Conservation (phyloP, 1,140 invertebrate species). For the Ceratosolen solmsi region DNA sequence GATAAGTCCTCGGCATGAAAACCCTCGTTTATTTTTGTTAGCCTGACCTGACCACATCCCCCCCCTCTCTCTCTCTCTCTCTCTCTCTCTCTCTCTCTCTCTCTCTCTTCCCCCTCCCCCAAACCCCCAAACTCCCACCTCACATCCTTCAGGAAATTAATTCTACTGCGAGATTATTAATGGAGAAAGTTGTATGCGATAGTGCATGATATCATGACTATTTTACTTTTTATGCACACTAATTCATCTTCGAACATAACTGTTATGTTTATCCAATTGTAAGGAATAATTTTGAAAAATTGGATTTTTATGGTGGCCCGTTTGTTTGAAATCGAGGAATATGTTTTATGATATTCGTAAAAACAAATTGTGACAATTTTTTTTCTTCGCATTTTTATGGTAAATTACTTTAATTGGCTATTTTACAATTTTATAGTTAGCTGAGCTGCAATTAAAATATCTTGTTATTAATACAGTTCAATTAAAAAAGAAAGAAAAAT, state of each 20-base stretch:
- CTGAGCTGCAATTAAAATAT: neutral
- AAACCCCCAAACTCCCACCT: too few species aligned
- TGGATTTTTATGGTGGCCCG: too few species aligned
- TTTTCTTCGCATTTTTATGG: too few species aligned
- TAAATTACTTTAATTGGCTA: neutral
- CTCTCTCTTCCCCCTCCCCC: too few species aligned
- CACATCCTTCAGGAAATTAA: neutral
- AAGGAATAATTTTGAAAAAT: too few species aligned
- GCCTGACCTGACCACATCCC: neutral
- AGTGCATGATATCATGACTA: neutral
- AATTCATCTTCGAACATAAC: neutral
- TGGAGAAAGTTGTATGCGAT: slow-evolving; percentile 11
- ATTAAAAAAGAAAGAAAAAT: too few species aligned
- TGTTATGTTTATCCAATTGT: too few species aligned
- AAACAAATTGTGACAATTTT: too few species aligned
- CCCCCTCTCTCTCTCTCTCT: neutral
- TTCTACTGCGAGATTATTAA: neutral
- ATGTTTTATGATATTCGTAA: neutral
- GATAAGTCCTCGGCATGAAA: slow-evolving; percentile 29
- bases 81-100: neutral
- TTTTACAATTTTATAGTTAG: neutral
- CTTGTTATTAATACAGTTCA: neutral
- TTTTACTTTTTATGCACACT: neutral
- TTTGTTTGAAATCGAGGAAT: too few species aligned
- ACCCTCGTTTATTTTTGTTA: neutral